Evolutionary conservation across 2,113 vertebrate species (phyloP).

Genomic region (Acrocephalus arundinaceus): DNA sequence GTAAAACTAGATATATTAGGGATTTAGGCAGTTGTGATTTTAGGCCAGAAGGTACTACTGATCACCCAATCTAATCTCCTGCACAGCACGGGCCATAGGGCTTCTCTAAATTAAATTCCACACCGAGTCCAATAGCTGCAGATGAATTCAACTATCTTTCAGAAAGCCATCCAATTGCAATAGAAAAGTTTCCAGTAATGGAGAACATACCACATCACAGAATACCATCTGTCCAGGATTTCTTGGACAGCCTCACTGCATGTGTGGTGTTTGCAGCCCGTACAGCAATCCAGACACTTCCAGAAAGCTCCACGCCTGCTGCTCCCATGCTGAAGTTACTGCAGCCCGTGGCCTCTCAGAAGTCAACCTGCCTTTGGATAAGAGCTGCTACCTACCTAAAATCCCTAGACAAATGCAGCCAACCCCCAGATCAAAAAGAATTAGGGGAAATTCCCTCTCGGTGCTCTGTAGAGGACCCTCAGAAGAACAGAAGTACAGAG

Average conservation of each 20-base stretch:
- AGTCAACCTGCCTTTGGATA: background rate
- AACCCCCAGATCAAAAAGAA: background rate
- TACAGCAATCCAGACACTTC: background rate
- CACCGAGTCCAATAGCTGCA: background rate
- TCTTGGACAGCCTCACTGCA: background rate
- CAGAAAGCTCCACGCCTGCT: background rate
- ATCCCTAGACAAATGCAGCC: background rate
- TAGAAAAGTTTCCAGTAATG: background rate
- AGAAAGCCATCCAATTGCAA: background rate
- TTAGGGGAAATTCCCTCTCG: background rate
- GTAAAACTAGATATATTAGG: background rate
- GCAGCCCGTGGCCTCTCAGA: background rate
- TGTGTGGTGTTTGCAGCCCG: background rate
- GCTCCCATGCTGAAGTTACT: background rate
- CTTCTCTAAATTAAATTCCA: conserved; percentile 36
- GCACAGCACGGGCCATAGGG: background rate
- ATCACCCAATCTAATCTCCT: background rate
- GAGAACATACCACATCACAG: background rate
- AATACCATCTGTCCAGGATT: background rate
- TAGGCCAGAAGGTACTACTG: background rate
- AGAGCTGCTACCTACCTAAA: background rate
- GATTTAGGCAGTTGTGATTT: background rate
- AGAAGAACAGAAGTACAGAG: background rate
- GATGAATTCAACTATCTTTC: background rate
- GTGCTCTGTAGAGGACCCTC: background rate